These are phyloP conservation scores for Gallinago media DNA, from an alignment of 2,113 vertebrate species.

Conservation along the genomic window DNA sequence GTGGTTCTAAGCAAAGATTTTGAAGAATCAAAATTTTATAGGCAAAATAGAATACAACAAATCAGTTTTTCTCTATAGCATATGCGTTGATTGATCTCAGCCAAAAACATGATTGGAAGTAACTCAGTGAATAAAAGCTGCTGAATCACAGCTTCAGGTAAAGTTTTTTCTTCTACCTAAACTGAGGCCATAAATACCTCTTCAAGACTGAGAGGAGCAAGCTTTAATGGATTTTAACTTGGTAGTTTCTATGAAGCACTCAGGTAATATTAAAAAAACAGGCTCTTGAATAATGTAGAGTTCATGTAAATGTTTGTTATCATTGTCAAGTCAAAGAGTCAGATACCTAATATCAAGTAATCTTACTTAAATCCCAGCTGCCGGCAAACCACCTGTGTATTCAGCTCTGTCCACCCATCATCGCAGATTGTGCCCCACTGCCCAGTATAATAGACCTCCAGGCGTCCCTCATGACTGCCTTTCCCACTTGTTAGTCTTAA, in stretches of 20 bases:
- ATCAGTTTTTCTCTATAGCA: not conserved
- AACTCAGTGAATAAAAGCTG: not conserved
- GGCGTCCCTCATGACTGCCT: conserved; percentile 82
- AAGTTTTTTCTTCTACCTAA: not conserved
- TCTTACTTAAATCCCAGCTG: conserved; percentile 95
- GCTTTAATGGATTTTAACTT: not conserved
- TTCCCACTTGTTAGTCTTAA: conserved; percentile 84
- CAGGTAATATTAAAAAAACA: not conserved
- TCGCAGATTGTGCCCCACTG: conserved; percentile 95
- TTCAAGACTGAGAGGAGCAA: not conserved
- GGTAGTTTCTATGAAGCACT: not conserved
- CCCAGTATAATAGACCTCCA: conserved; percentile 87
- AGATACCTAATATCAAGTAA: not conserved
- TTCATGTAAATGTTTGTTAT: not conserved
- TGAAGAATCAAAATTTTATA: not conserved
- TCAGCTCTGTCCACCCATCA: conserved; percentile 90
- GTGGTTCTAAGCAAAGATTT: not conserved
- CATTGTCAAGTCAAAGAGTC: not conserved
- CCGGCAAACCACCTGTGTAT: conserved; percentile 88
- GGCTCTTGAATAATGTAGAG: not conserved
- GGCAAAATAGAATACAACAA: not conserved
- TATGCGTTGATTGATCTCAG: not conserved
- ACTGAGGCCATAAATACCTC: not conserved
- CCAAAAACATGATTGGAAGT: not conserved
- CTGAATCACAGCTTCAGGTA: not conserved